Conservation (phyloP, 2,113 vertebrate genomes). For the Progne subis region DNA sequence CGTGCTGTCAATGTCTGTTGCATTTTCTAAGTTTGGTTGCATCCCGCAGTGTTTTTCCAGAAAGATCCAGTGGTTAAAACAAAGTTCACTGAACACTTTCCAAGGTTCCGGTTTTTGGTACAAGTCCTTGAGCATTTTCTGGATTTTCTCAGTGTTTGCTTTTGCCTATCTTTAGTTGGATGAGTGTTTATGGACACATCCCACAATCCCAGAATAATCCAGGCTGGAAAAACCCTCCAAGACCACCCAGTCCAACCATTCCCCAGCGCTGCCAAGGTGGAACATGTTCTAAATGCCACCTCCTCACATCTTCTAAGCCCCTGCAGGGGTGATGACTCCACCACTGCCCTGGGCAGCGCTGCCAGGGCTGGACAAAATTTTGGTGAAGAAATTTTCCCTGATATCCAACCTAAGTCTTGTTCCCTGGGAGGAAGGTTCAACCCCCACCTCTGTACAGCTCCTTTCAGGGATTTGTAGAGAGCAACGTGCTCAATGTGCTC, state of each 20-base stretch:
- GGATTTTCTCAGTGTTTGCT: not conserved
- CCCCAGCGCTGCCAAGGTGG: not conserved
- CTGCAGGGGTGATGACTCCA: not conserved
- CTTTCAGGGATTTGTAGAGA: not conserved
- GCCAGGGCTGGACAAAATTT: not conserved
- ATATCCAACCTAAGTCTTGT: not conserved
- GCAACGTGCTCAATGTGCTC: not conserved
- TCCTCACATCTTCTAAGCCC: not conserved
- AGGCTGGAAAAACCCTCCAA: not conserved
- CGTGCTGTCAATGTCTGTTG: not conserved
- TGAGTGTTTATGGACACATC: not conserved
- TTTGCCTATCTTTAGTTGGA: not conserved
- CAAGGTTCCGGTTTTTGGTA: not conserved
- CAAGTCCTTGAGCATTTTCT: not conserved
- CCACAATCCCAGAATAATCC: no score
- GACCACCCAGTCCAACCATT: not conserved
- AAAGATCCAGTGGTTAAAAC: not conserved
- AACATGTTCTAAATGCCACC: not conserved
- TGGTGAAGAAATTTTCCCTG: not conserved
- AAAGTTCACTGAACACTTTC: not conserved
- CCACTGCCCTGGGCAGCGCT: not conserved
- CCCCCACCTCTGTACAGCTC: not conserved
- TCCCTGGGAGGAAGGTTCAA: not conserved
- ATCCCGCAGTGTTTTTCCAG: not conserved
- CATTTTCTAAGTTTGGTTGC: not conserved